Base-by-base conservation (phyloP, 2,888 invertebrate species). In the Schizaphis graminum region DNA sequence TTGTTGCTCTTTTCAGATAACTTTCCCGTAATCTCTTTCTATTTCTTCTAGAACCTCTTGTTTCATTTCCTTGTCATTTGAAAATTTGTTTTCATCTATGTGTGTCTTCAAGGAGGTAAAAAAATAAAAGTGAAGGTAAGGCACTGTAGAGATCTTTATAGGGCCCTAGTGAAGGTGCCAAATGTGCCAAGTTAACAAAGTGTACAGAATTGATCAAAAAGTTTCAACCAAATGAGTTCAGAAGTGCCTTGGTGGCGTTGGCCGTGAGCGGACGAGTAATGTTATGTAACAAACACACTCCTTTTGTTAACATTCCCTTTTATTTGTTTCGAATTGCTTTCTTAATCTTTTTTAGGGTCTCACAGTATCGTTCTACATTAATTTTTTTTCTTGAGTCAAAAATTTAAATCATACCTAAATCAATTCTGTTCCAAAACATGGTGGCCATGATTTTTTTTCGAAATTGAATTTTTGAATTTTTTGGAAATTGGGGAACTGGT, bases 281-380 rank as follows among this genome's bases (percentile, higher is more conserved):
- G 26, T 95, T 94, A 85, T 95, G 95, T 41, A 94, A 93, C 77
- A 95, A 84, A 49, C 84, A 91, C 28, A 95, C 91, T 44, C 91
- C 95, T 67, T 94, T 87, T 41, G 94, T 95, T 93, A 95, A 91
- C 95, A 89, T 95, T 94, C 77, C 94, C 95, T 44, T 95, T 94
- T 94, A 93, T 92, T 91, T 93, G 94, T 95, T 94, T 88, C 95
- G 94, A 67, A 95, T 94, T 41, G 90, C 92, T n/a, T 85, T 56
- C 41, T 89, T 86, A 26, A 95, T 49, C 57, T 95, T 95, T 92
- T 92, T 21, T 67, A 94, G n/a, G 24, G 89, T 84, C 16, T 93
- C 88, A 53, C 35, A 85, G 61, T 93, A 90, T 35, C n/a, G 35
- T 53, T 67, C 41, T 41, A 35, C 77, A 88, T 93, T 93, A 53